Base-by-base conservation (phyloP, 2,113 vertebrate species). In the Pipa parva region DNA sequence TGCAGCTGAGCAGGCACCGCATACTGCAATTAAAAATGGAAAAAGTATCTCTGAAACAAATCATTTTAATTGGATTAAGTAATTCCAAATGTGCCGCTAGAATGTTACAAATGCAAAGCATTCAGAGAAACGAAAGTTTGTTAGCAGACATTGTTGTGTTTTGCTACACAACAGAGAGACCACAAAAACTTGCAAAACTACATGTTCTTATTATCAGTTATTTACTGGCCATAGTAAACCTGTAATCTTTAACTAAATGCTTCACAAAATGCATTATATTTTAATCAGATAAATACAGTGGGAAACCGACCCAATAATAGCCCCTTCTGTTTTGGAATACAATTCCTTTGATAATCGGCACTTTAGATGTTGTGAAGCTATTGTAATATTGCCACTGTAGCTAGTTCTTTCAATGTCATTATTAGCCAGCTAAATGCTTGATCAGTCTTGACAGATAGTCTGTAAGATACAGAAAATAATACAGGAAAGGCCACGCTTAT, bases 371-470 rank as follows among this genome's bases (percentile, higher is more conserved):
- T 50, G 7, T 50, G 42, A 37, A 51, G 10, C 65, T 42, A 52
- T 69, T 60, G 65, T 69, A 42, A 45, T 28, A 60, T 59, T 29
- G 25, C 48, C 46, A 22, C 24, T 39, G 56, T 31, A 42, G 31
- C 46, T 52, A 59, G n/a, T 59, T 45, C 64, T 59, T 60, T 60
- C 56, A 60, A 60, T 54, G 57, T 69, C 65, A 52, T 69, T 59
- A 60, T 60, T 57, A 59, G 65, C 39, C 33, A 26, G 31, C 20
- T 52, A 54, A 69, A 68, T 29, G 31, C 33, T 69, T 31, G n/a
- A 69, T 60, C 15, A 27, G 57, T 24, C 11, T 54, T 22, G 46
- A 52, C 57, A 60, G 22, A 42, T 27, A 15, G 27, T 42, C 58
- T 60, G 46, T 28, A 24, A 42, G 45, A 7, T 17, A 42, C 39